These are phyloP conservation scores for Lysandra coridon DNA, from an alignment of 2,888 invertebrate species.

Conservation along the genomic window DNA sequence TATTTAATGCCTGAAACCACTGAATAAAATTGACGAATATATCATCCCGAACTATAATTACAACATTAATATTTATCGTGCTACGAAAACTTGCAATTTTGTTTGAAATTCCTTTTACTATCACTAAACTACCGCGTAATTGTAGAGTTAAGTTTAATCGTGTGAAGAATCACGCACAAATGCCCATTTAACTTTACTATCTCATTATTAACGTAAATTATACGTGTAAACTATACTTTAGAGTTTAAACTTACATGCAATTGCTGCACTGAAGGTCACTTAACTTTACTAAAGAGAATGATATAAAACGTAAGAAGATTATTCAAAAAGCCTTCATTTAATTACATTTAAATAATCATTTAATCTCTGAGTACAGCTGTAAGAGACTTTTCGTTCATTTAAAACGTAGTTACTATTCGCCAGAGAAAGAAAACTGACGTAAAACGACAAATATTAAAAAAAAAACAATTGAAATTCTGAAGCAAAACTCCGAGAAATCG, in stretches of 20 bases:
- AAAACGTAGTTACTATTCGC: too few species aligned
- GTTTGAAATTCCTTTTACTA: conserved; percentile 17
- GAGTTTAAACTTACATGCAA: neutral
- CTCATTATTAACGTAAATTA: conserved; percentile 12
- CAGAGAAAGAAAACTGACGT: neutral
- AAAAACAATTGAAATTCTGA: conserved; percentile 18
- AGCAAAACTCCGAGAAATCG: conserved; percentile 26
- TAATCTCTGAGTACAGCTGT: too few species aligned
- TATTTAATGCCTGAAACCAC: neutral
- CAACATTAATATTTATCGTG: conserved; percentile 20
- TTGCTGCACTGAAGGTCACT: too few species aligned
- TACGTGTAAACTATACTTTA: neutral
- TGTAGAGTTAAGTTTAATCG: conserved; percentile 16
- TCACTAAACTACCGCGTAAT: neutral
- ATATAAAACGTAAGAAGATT: too few species aligned
- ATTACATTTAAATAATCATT: too few species aligned
- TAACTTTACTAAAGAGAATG: too few species aligned
- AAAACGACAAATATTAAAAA: neutral
- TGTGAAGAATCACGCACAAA: conserved; percentile 24
- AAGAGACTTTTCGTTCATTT: too few species aligned
- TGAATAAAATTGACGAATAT: neutral
- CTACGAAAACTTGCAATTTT: conserved; percentile 21
- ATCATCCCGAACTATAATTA: conserved; percentile 12
- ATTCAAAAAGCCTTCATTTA: too few species aligned
- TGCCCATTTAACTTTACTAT: neutral